These are phyloP conservation scores for Phymanthus crucifer DNA, from an alignment of 92 coral and sea anemone genomes.

Conservation along the genomic window DNA sequence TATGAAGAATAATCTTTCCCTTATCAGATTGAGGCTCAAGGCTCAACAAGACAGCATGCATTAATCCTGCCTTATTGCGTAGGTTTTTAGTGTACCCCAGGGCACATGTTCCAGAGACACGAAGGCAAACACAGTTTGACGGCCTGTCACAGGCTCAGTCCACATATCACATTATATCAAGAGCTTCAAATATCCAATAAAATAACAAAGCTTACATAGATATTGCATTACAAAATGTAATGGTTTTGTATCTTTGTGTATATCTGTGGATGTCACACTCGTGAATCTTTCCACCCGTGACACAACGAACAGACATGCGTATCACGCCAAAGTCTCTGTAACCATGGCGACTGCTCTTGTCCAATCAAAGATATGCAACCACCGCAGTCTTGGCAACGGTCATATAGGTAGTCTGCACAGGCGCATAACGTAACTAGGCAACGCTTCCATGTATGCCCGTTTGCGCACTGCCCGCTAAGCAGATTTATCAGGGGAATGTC, in stretches of 20 bases:
- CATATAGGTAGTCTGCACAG: slow-evolving; percentile 27
- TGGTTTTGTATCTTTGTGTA: not conserved
- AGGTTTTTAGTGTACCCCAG: not conserved
- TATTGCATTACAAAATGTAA: not conserved
- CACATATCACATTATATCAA: not conserved
- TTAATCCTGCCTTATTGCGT: not conserved
- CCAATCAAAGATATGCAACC: slow-evolving; percentile 29
- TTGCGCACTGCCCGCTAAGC: slow-evolving; percentile 21
- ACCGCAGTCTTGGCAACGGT: slow-evolving; percentile 38
- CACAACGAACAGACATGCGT: slow-evolving; percentile 28
- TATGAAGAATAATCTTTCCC: not conserved
- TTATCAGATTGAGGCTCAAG: not conserved
- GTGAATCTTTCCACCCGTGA: slow-evolving; percentile 29
- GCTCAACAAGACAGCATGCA: not conserved
- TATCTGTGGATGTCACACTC: not conserved
- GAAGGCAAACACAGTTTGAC: not conserved
- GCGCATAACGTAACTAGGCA: slow-evolving; percentile 26
- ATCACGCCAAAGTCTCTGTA: slow-evolving; percentile 8
- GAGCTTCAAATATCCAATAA: not conserved
- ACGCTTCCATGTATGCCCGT: slow-evolving; percentile 43
- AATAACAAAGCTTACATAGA: not conserved
- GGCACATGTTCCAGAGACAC: not conserved
- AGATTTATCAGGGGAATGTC: slow-evolving; percentile 16
- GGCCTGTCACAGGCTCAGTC: not conserved
- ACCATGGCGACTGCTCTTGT: slow-evolving; percentile 35